Evolutionary conservation across 2,113 vertebrate genomes (phyloP).

Genomic region (Chlamydotis undulata): DNA sequence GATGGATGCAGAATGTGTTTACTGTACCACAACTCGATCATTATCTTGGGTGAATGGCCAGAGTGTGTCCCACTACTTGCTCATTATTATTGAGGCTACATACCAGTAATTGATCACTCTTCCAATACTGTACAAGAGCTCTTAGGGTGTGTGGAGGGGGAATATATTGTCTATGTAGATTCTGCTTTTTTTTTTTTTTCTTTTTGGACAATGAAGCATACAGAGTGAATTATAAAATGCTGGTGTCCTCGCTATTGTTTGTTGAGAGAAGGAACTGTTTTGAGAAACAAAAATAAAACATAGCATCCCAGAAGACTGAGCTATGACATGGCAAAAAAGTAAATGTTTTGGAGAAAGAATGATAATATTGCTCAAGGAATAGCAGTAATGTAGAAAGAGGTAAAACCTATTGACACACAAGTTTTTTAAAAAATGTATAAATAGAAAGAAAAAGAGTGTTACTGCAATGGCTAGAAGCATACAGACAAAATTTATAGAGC

Average conservation of each 20-base stretch:
- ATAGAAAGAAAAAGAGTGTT: background rate
- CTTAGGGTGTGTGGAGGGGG: background rate
- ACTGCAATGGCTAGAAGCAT: background rate
- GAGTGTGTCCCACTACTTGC: slow-evolving; percentile 7
- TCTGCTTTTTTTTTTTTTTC: slow-evolving; percentile 31
- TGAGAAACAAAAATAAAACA: slow-evolving; percentile 4
- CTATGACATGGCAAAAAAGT: background rate
- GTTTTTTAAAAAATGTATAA: background rate
- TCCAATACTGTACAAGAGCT: slow-evolving; percentile 24
- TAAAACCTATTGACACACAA: background rate
- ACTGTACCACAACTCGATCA: slow-evolving; percentile 32
- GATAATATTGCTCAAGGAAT: background rate
- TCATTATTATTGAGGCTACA: slow-evolving; percentile 45
- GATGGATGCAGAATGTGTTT: slow-evolving; percentile 57
- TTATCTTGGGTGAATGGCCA: slow-evolving; percentile 49
- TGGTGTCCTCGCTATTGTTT: background rate
- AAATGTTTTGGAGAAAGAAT: background rate
- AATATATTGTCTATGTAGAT: slow-evolving; percentile 50
- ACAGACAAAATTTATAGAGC: background rate
- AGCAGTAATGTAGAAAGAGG: background rate
- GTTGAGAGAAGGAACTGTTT: background rate
- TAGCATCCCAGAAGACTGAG: background rate
- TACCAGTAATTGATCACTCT: slow-evolving; percentile 52
- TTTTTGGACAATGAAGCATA: slow-evolving; percentile 8
- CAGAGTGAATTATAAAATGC: slow-evolving; percentile 15